Evolutionary conservation across 2,797 vertebrate species (phyloP).

Genomic region (Danionella dracula): DNA sequence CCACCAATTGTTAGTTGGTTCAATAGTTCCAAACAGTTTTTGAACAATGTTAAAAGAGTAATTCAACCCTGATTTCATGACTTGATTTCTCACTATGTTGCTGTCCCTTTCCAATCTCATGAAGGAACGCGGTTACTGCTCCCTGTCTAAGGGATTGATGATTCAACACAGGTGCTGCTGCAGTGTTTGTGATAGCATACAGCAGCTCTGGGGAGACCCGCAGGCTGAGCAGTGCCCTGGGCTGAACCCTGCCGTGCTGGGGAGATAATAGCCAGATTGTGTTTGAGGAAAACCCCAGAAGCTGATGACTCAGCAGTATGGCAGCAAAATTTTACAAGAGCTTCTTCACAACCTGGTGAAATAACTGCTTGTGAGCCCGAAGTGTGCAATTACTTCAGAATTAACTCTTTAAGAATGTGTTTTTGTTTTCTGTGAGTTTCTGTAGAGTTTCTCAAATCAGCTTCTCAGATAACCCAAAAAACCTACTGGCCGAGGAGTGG

Average conservation of each 20-base stretch:
- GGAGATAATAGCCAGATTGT: conserved; percentile 64
- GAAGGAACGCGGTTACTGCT: too few species aligned
- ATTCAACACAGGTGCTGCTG: background rate
- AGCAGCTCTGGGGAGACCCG: background rate
- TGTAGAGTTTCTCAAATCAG: too few species aligned
- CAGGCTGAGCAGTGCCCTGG: background rate
- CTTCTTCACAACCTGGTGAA: conserved; percentile 9
- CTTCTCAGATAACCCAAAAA: too few species aligned
- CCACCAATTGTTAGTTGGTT: too few species aligned
- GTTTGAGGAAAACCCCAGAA: conserved; percentile 63
- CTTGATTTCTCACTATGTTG: too few species aligned
- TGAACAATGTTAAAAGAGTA: too few species aligned
- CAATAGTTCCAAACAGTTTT: too few species aligned
- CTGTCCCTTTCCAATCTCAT: too few species aligned
- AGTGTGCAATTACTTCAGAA: background rate
- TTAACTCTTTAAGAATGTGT: background rate
- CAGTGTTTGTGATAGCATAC: background rate
- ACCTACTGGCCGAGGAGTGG: too few species aligned
- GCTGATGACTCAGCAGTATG: conserved; percentile 56
- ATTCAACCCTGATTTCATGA: too few species aligned
- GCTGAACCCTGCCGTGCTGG: conserved; percentile 18
- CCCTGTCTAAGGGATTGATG: too few species aligned
- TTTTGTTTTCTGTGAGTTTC: background rate
- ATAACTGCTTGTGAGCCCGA: background rate
- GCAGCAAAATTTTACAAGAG: conserved; percentile 21